Conservation (phyloP, 2,797 vertebrate genomes). For the Apogon talboti region DNA sequence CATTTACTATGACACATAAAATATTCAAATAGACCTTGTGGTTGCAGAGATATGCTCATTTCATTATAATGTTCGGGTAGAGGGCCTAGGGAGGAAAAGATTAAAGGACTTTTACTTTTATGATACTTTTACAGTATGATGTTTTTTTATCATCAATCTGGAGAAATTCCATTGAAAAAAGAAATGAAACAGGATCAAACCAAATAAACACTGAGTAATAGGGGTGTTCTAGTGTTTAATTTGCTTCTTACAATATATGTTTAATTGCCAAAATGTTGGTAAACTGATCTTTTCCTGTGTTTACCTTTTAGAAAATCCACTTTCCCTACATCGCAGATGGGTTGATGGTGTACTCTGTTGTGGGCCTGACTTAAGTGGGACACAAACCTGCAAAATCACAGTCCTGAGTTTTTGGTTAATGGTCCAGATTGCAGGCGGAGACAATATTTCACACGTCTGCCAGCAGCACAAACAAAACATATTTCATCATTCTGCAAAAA, state of each 20-base stretch:
- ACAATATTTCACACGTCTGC: constrained; percentile 20
- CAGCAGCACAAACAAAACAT: constrained; percentile 16
- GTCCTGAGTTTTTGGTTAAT: constrained; percentile 29
- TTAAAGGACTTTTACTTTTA: too few relatives aligned
- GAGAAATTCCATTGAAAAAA: too few relatives aligned
- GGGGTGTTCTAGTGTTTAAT: neutral
- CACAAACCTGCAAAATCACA: constrained; percentile 32
- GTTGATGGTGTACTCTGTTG: constrained; percentile 8
- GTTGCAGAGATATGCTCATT: too few relatives aligned
- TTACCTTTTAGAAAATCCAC: neutral
- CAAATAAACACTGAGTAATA: too few relatives aligned
- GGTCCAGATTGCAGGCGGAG: constrained; percentile 38
- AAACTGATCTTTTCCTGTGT: neutral
- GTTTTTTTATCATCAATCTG: too few relatives aligned
- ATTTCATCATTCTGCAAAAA: constrained; percentile 9
- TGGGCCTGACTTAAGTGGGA: constrained; percentile 36
- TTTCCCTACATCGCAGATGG: neutral
- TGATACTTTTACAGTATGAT: too few relatives aligned
- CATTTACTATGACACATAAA: too few relatives aligned
- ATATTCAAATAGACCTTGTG: too few relatives aligned
- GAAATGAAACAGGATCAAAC: too few relatives aligned
- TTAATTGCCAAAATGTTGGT: neutral
- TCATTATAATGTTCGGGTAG: too few relatives aligned
- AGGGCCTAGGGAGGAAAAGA: too few relatives aligned
- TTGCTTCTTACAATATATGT: neutral